Evolutionary conservation across 2,113 vertebrate species (phyloP).

Genomic region (Muntiacus muntjak): DNA sequence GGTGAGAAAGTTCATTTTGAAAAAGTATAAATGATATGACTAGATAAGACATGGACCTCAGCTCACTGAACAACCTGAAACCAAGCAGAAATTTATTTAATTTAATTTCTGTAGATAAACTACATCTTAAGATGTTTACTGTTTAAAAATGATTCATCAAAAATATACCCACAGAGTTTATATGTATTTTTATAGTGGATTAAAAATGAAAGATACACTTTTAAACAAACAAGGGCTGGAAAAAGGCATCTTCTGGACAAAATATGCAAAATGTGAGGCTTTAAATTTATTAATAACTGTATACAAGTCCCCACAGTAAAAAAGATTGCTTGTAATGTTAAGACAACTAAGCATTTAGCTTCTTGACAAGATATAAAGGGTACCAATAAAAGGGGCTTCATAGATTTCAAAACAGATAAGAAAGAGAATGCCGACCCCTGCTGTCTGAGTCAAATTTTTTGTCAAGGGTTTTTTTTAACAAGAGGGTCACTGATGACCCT

Average conservation of each 20-base stretch:
- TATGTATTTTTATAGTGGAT: not conserved
- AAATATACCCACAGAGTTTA: not conserved
- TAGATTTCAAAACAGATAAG: not conserved
- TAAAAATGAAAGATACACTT: not conserved
- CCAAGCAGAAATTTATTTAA: not conserved
- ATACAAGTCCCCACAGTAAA: not conserved
- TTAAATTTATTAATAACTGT: not conserved
- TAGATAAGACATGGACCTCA: not conserved
- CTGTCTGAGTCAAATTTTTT: not conserved
- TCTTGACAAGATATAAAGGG: not conserved
- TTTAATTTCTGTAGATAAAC: not conserved
- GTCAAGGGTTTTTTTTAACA: not conserved
- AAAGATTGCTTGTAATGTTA: not conserved
- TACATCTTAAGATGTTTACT: not conserved
- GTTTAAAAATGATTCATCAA: not conserved
- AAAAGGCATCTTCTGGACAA: not conserved
- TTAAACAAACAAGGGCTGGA: not conserved
- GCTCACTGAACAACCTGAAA: not conserved
- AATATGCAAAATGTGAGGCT: not conserved
- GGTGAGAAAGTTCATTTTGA: not conserved
- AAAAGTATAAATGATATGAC: not conserved
- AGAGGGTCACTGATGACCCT: not conserved
- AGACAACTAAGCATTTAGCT: not conserved
- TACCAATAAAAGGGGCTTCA: not conserved
- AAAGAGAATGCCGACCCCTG: not conserved